phyloP scores from a whole-genome alignment of 64 coral and sea anemone species.

The Pachyseris speciosa region DNA sequence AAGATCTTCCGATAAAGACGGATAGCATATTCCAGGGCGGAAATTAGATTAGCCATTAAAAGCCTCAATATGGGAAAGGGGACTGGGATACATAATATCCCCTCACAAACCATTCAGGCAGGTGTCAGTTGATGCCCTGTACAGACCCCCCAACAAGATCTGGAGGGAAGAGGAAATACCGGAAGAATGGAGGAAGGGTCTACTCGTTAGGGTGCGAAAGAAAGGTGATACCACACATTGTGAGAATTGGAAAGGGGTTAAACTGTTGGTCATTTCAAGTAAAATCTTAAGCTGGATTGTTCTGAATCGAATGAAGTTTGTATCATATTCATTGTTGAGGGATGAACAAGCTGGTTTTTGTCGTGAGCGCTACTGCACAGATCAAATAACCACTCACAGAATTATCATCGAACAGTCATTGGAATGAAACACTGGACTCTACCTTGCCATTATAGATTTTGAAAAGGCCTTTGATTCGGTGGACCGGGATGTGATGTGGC shows the following conservation, averaged over 20 bases:
- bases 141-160: not conserved
- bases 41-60: not conserved
- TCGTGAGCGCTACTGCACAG: too few relatives aligned
- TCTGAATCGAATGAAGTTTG: not conserved
- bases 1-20: too few relatives aligned
- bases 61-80: not conserved
- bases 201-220: not conserved
- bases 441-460: too few relatives aligned
- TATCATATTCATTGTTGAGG: not conserved
- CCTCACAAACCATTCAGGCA: not conserved
- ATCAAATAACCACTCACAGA: too few relatives aligned
- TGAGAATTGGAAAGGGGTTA: conserved; percentile 50
- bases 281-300: conserved; percentile 34
- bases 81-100: not conserved
- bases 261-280: not conserved
- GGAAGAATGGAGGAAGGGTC: not conserved
- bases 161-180: not conserved
- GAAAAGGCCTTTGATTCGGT: too few relatives aligned
- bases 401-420: too few relatives aligned
- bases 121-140: not conserved
- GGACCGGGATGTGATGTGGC: too few relatives aligned
- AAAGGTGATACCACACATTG: conserved; percentile 12
- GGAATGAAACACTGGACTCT: too few relatives aligned
- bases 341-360: too few relatives aligned
- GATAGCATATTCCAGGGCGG: too few relatives aligned